Evolutionary conservation across 2,797 vertebrate genomes (phyloP).

Genomic region (Monodelphis domestica): DNA sequence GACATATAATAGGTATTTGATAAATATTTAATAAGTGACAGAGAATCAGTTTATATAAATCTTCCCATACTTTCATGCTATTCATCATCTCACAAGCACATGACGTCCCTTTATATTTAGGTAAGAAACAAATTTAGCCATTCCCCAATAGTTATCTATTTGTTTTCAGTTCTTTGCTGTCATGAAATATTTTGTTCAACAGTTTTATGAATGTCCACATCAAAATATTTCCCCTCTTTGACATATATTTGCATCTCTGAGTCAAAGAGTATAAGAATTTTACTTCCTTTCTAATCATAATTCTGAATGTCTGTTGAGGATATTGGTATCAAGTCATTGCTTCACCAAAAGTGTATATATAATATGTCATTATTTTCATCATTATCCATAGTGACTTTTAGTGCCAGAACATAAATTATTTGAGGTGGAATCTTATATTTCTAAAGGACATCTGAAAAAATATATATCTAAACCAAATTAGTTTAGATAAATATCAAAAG

Average conservation of each 20-base stretch:
- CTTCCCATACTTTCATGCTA: neutral
- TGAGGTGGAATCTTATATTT: neutral
- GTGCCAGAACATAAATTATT: neutral
- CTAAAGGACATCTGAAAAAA: neutral
- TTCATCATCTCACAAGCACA: neutral
- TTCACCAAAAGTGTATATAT: neutral
- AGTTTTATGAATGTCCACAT: neutral
- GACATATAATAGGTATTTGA: no score
- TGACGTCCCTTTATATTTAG: neutral
- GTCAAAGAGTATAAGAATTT: neutral
- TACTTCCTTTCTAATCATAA: neutral
- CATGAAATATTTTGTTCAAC: neutral
- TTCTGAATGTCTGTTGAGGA: neutral
- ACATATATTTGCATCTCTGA: neutral
- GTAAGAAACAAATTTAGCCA: neutral
- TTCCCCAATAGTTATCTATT: neutral
- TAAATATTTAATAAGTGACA: neutral
- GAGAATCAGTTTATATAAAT: neutral
- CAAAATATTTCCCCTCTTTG: neutral
- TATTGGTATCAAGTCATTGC: neutral
- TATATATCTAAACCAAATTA: neutral
- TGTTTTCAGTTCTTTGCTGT: neutral
- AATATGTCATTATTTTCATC: neutral
- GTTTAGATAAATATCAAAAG: neutral
- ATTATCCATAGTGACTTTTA: neutral